Evolutionary conservation across 2,888 invertebrate species (phyloP), one percentile per base, ranked within the genome.

Genomic region (Strigamia maritima): DNA sequence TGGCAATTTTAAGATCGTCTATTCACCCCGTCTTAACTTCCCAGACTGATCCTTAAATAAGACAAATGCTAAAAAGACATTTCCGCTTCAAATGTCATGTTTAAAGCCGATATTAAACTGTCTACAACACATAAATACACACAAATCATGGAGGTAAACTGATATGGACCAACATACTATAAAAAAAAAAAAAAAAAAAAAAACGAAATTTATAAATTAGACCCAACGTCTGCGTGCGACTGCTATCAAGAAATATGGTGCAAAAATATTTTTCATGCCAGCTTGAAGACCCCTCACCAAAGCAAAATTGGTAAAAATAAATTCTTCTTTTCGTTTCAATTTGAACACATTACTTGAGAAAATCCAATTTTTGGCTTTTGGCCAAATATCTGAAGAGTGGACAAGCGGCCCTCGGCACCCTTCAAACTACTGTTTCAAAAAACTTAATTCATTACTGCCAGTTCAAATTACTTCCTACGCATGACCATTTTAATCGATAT

Each of bases 131-230:
- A 2, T 26, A 65, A 26, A 24, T 26, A 60, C 19, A 1, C 60
- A 60, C 60, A 65, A 65, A 65, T 65, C 26, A 65, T 65, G 26
- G 12, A 26, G 65, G 14, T 8, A 65, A 65, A 65, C 24, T 12
- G 10, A 26, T 6, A 24, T 19, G 16, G 40, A 10, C 2, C 8
- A 26, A 65, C 26, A 26, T 65, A 65, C 24, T 65, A 31, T n/a
- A 65, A 65, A 65, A 65, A 28, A 24, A 31, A 49, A 65, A 65
- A 65, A 65, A 28, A 24, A 65, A 65, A 22, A 22, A 60, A 26
- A 65, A 22, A 65, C 65, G 65, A 26, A n/a, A 65, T 65, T 65
- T 65, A 65, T 65, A 65, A 65, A 65, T 65, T 65, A 65, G 26
- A 65, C 10, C 65, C 26, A 1, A 26, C 65, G 65, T 65, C 65